Base-by-base conservation (phyloP, 1,140 invertebrate species). In the Lepidurus arcticus region DNA sequence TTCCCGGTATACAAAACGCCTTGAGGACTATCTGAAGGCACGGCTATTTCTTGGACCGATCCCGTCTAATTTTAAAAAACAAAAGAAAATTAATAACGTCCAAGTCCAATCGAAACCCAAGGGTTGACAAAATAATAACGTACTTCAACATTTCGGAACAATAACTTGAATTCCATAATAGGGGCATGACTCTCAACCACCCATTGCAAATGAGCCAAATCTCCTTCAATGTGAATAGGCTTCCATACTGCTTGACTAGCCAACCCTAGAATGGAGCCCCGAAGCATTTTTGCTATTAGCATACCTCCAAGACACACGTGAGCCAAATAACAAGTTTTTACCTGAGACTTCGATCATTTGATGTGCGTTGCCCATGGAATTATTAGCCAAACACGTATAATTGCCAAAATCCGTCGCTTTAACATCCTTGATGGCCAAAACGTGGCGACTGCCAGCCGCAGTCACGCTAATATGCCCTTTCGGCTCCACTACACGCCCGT, bases 341-440 rank as follows among this genome's bases (percentile, higher is more conserved):
- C 83, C 83, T 78, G 83, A 82, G n/a, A 84, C 77, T 53, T 83
- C 77, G 76, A 84, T 83, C 44, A 74, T 77, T 74, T 80, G 80
- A 8, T 81, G 76, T 34, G n/a, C 74, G 24, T 78, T 76, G 26
- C 84, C 84, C 16, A 80, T 76, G 9, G 47, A 80, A 77, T 85
- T 85, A 74, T 82, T 79, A 24, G 83, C 83, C 53, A 80, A 79
- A 80, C 84, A 85, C 11, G 80, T 82, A 79, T 85, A 85, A 45
- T 82, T 84, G 73, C 83, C 84, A 79, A 83, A 85, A 76, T 85
- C 83, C 34, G 76, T n/a, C 21, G 80, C 79, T 10, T 81, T 78
- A 11, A 83, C 80, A 73, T 81, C 78, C 16, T 80, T 81, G 76
- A 84, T 81, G 7, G 81, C 81, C 73, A 84, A 78, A 26, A 80